A percentile compares a stretch with the other conserved stretches of the same genome.
Evolutionary conservation across 2,888 invertebrate genomes (phyloP).

Genomic region (Elgonia sp.): DNA sequence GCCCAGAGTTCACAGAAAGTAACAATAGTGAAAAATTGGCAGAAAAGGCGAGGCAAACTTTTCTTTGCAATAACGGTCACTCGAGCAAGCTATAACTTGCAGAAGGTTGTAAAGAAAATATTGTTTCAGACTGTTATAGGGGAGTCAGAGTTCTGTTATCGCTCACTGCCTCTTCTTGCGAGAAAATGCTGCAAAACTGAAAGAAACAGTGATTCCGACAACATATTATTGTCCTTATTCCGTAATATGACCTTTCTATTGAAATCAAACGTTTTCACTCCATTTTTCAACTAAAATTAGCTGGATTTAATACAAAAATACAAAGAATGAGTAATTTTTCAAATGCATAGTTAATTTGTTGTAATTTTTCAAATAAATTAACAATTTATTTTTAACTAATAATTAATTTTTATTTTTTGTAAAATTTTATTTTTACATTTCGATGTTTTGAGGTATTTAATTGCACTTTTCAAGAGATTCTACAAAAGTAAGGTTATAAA

Average conservation of each 20-base stretch:
- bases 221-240: conserved; percentile 18
- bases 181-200: conserved; percentile 43
- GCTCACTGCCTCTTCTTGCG: conserved; percentile 56
- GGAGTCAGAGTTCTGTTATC: conserved; percentile 63
- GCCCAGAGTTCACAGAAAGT: conserved; percentile 57
- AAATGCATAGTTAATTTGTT: too few species aligned
- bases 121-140: conserved; percentile 75
- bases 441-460: too few species aligned
- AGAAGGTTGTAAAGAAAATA: conserved; percentile 75
- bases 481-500: too few species aligned
- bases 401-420: too few species aligned
- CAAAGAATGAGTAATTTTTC: background rate
- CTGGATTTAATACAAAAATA: background rate
- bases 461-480: too few species aligned
- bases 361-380: too few species aligned
- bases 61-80: conserved; percentile 75
- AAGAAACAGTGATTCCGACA: conserved; percentile 19
- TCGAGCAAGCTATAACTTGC: conserved; percentile 68
- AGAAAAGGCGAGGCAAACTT: conserved; percentile 70
- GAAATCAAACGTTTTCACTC: conserved; percentile 1
- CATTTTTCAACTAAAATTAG: background rate
- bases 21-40: conserved; percentile 74
- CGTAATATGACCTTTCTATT: conserved; percentile 24
- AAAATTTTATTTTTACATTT: too few species aligned
- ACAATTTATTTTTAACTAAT: too few species aligned